Conservation (phyloP, 1,140 invertebrate species). For the Sinonovacula constricta region DNA sequence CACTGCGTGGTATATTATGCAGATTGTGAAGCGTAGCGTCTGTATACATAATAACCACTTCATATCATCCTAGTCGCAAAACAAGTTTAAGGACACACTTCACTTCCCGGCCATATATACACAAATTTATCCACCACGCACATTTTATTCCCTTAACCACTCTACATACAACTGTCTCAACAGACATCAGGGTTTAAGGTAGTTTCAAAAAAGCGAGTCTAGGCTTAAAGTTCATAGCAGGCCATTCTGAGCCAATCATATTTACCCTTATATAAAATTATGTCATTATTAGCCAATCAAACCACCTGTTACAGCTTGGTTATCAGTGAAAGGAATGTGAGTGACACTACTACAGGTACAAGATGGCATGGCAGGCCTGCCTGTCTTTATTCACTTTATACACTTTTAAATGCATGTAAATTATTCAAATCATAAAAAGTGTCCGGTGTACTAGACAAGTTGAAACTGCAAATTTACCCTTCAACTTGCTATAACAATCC, state of each 20-base stretch:
- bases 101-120: too few relatives aligned
- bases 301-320: constrained; percentile 32
- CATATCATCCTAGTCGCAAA: too few relatives aligned
- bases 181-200: too few relatives aligned
- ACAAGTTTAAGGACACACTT: too few relatives aligned
- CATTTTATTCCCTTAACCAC: too few relatives aligned
- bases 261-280: constrained; percentile 35
- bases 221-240: too few relatives aligned
- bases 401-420: constrained; percentile 3
- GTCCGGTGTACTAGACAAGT: neutral
- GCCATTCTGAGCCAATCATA: constrained; percentile 50
- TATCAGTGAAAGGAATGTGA: constrained; percentile 52
- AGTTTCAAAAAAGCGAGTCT: too few relatives aligned
- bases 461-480: neutral
- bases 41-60: too few relatives aligned
- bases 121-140: too few relatives aligned
- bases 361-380: constrained; percentile 1
- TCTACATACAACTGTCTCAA: too few relatives aligned
- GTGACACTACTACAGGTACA: constrained; percentile 17
- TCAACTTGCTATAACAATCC: neutral
- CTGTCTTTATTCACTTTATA: constrained; percentile 37
- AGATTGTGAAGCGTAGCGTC: too few relatives aligned
- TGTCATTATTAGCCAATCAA: constrained; percentile 49
- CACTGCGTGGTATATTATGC: too few relatives aligned
- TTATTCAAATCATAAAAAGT: neutral